These are phyloP conservation scores for Sebastes nivosus DNA, from an alignment of 2,797 vertebrate species.

Conservation along the genomic window DNA sequence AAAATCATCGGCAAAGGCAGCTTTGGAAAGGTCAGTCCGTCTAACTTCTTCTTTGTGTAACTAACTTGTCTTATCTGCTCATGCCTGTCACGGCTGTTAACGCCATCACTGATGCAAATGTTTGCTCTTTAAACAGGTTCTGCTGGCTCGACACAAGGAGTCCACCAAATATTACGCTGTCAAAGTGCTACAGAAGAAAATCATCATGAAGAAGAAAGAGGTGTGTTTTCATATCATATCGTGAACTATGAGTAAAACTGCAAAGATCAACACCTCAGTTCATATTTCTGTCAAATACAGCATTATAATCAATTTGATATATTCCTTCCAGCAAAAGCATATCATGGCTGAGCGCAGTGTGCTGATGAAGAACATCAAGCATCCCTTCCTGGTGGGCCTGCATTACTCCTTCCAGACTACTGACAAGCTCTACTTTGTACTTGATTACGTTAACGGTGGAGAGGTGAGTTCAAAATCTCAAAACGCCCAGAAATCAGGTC, in stretches of 20 bases:
- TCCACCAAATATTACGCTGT: constrained; percentile 82
- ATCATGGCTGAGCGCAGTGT: constrained; percentile 89
- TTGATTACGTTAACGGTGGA: constrained; percentile 87
- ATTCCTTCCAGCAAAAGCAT: constrained; percentile 82
- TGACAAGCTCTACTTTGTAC: constrained; percentile 87
- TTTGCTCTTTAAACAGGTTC: constrained; percentile 69
- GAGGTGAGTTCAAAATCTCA: constrained; percentile 68
- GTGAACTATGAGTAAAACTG: not conserved
- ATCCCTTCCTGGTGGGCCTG: constrained; percentile 87
- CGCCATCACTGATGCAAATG: not conserved
- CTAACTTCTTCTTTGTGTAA: not conserved
- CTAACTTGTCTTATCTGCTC: not conserved
- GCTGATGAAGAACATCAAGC: constrained; percentile 87
- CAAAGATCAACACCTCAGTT: not conserved
- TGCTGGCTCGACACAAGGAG: constrained; percentile 85
- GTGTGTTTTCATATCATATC: constrained; percentile 38
- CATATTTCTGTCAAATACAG: not conserved
- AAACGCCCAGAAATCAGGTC: not conserved
- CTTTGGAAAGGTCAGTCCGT: constrained; percentile 82
- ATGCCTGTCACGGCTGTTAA: fast-evolving
- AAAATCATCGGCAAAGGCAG: constrained; percentile 87
- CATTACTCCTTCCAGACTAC: constrained; percentile 88
- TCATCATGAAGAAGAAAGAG: constrained; percentile 88
- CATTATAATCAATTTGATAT: not conserved
- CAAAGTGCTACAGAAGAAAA: constrained; percentile 87